Conservation (phyloP, 2,888 invertebrate genomes). For the Steinernema hermaphroditum region DNA sequence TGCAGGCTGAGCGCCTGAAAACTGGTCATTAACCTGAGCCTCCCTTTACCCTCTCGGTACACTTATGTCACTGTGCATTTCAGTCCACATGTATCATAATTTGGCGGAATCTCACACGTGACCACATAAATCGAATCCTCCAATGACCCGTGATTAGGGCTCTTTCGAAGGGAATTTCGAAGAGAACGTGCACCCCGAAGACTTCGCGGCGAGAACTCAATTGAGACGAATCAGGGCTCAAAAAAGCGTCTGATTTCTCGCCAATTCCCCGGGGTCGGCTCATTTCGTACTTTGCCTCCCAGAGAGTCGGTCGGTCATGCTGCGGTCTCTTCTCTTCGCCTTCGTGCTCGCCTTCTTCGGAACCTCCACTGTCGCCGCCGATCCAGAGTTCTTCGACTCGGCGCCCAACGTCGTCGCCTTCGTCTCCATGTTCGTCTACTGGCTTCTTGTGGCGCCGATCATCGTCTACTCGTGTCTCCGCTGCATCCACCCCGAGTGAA, state of each 20-base stretch:
- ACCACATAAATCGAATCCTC: too few species aligned
- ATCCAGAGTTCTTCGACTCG: not conserved
- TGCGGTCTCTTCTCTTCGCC: not conserved
- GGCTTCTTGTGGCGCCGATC: not conserved
- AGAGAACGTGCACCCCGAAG: too few species aligned
- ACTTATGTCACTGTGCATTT: too few species aligned
- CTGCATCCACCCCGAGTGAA: not conserved
- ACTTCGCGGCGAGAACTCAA: not conserved
- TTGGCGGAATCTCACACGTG: too few species aligned
- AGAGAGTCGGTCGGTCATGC: not conserved
- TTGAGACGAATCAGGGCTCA: constrained; percentile 18
- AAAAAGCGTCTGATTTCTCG: constrained; percentile 11
- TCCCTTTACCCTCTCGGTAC: too few species aligned
- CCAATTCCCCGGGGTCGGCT: not conserved
- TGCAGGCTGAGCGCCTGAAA: too few species aligned
- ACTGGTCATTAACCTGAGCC: too few species aligned
- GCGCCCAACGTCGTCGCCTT: not conserved
- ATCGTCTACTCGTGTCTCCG: not conserved
- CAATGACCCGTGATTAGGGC: too few species aligned
- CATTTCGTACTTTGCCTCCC: not conserved
- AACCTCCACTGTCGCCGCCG: not conserved
- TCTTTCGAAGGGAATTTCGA: too few species aligned
- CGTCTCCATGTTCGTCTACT: not conserved
- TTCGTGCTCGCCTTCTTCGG: not conserved
- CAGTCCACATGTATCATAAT: too few species aligned